Evolutionary conservation across 2,797 vertebrate species (phyloP), one percentile per base, ranked within the genome.

Genomic region (Hemitrygon akajei): DNA sequence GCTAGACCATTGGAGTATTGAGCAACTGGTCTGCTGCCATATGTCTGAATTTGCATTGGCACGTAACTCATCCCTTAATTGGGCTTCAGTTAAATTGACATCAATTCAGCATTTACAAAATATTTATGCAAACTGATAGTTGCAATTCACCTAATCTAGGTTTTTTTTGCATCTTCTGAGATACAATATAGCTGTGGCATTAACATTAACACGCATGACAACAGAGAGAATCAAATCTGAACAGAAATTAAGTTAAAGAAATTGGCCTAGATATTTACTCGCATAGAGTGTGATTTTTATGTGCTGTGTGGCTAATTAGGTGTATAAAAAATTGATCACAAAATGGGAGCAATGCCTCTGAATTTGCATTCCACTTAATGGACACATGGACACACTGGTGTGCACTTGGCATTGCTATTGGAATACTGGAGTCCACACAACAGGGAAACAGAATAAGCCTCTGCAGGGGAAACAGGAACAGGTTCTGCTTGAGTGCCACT

Each of bases 61-160:
- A 40, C 63, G 40, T 69, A 40, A 71, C 63, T 22, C 66, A 37
- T 73, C 37, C 66, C 89, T 71, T 25, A 73, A 27, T 18, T 47
- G n/a, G 34, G 89, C 66, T 66, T 91, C 18, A 73, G 37, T 91
- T 91, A 71, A 91, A 73, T 66, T 91, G 89, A 66, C 66, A 47
- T 66, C 16, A 73, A 40, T 40, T 71, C 89, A 91, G 66, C 66
- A 91, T 37, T 20, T 34, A 40, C 25, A 91, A 91, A 91, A 71
- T 40, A 20, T 18, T 14, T 25, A 40, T 71, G 37, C 66, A 73
- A 71, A 71, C 71, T 91, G 69, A 20, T 71, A 34, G 37, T 89
- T 91, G 66, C 34, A 71, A 71, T 69, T 91, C 34, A 91, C n/a
- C 34, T 47, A 6, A 91, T 91, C 71, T 71, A 34, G 20, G 37